Conservation (phyloP, 2,888 invertebrate species). For the Drosophila eohydei region DNA sequence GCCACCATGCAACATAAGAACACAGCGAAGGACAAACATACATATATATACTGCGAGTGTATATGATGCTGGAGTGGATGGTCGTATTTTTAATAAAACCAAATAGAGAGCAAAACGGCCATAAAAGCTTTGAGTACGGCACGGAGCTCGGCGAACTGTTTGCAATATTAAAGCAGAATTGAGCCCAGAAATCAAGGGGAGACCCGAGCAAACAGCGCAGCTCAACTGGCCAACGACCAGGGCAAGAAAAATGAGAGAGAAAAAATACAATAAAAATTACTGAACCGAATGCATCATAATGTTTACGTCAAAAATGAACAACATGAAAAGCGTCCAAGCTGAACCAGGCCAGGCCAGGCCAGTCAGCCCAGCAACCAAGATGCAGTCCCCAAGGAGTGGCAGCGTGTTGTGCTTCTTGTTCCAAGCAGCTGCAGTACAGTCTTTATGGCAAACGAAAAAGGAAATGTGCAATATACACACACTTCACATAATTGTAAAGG, state of each 20-base stretch:
- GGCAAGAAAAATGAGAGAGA: constrained; percentile 45
- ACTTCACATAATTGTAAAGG: constrained; percentile 58
- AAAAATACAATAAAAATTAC: constrained; percentile 79
- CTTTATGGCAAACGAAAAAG: constrained; percentile 23
- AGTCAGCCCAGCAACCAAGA: constrained; percentile 27
- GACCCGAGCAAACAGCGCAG: constrained; percentile 40
- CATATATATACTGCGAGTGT: background rate
- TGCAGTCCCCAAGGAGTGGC: constrained; percentile 22
- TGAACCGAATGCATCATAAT: constrained; percentile 79
- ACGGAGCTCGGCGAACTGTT: constrained; percentile 32
- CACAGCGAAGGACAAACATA: constrained; percentile 10
- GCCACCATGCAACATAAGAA: constrained; percentile 42
- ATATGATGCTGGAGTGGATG: constrained; percentile 15
- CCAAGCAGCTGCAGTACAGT: constrained; percentile 48
- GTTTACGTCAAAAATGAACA: constrained; percentile 78
- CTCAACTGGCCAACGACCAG: constrained; percentile 40
- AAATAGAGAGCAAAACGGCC: constrained; percentile 64
- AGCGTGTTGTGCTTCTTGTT: constrained; percentile 54
- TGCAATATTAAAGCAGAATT: constrained; percentile 66
- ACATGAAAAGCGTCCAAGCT: constrained; percentile 56
- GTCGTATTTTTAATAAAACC: constrained; percentile 68
- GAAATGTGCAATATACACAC: constrained; percentile 52
- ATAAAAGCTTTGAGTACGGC: constrained; percentile 51
- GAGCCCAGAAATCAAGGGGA: constrained; percentile 46
- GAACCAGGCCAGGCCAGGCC: constrained; percentile 16